Conservation (phyloP, 1,140 invertebrate species). For the Anagrus nilaparvatae region DNA sequence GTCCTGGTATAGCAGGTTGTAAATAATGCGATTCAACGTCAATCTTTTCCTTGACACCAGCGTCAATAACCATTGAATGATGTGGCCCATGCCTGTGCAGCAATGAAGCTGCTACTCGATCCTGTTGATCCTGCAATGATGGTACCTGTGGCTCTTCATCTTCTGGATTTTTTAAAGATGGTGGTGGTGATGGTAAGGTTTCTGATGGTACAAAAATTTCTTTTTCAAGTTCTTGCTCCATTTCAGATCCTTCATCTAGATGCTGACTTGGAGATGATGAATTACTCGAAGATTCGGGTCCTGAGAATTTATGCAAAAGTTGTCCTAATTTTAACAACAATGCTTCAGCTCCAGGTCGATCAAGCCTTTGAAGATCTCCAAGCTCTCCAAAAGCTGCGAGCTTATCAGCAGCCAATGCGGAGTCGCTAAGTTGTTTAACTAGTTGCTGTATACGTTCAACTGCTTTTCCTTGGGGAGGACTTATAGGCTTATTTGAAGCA, state of each 20-base stretch:
- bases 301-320: slow-evolving; percentile 25
- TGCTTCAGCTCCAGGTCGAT: slow-evolving; percentile 26
- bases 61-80: slow-evolving; percentile 35
- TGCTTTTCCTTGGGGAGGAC: slow-evolving; percentile 29
- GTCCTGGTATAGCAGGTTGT: slow-evolving; percentile 41
- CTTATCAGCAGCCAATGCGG: neutral
- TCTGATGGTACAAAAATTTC: slow-evolving; percentile 12
- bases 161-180: slow-evolving; percentile 13
- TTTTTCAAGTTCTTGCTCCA: slow-evolving; percentile 17
- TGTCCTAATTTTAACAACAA: slow-evolving; percentile 33
- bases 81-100: slow-evolving; percentile 33
- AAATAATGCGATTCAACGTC: slow-evolving; percentile 44
- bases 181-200: neutral
- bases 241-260: too few relatives aligned
- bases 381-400: neutral
- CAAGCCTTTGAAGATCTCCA: neutral
- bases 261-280: too few relatives aligned
- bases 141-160: slow-evolving; percentile 18
- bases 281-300: too few relatives aligned
- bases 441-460: slow-evolving; percentile 34
- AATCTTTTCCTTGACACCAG: slow-evolving; percentile 40
- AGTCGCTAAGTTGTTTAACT: slow-evolving; percentile 33
- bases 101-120: slow-evolving; percentile 21
- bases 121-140: slow-evolving; percentile 22
- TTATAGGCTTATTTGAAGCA: slow-evolving; percentile 28